Base-by-base conservation (phyloP, 2,888 invertebrate species). In the Ptilodon capucinus region DNA sequence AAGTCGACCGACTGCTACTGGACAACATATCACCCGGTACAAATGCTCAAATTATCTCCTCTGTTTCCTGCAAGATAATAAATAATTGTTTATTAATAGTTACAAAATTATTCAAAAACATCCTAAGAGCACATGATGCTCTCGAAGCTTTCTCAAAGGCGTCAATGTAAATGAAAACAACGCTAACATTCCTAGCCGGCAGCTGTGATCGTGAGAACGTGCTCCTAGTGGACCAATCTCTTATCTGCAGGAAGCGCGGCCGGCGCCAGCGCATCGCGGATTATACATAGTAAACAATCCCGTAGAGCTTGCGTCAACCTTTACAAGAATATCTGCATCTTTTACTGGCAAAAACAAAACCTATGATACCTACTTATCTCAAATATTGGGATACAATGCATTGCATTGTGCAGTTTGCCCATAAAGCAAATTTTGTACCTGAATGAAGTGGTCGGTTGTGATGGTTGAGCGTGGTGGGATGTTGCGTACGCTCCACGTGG, bases 221-320 rank as follows among this genome's bases (percentile, higher is more conserved):
- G 72, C 69, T 63, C 59, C 60, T 62, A 76, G 74, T 77, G 72
- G 72, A 71, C 76, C 64, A 73, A 71, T 76, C 78, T 87, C 78
- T 87, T 90, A 89, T 89, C 88, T 77, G 68, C 86, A 87, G 89
- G 90, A 90, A 87, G 79, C 73, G 69, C 66, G 71, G 74, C 73
- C 76, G 79, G 78, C 79, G 84, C 78, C 81, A 63, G 69, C 68
- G 71, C 76, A 75, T 76, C 72, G 79, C 79, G 78, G 82, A 81
- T 85, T 76, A 79, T 55, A 54, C 56, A 56, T 59, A 65, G 63
- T 60, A 60, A 68, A 72, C 85, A 81, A 82, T 83, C 73, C 70
- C 57, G 60, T 70, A 68, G 54, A 59, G 69, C 74, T 77, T 74
- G 70, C 74, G 75, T 71, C 70, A 76, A 62, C 65, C n/a, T n/a